Percentiles rank a stretch among this genome's conserved stretches.
These are phyloP conservation scores for Montipora capitata DNA, from an alignment of 92 coral and sea anemone genomes.

Conservation along the genomic window DNA sequence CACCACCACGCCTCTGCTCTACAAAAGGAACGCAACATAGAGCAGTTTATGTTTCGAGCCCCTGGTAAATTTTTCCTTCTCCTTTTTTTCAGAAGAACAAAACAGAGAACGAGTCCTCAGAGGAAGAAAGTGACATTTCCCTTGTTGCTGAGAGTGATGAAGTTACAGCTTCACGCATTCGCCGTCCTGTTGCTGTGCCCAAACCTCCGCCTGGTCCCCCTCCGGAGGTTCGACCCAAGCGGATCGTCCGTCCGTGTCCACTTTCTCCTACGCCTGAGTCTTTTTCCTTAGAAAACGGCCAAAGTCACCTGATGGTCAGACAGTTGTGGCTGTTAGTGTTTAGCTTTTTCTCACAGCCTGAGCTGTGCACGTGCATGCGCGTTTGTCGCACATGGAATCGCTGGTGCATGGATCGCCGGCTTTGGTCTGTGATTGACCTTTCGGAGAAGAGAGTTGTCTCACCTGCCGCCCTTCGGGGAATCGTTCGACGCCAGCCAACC, in stretches of 20 bases:
- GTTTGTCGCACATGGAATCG: conserved; percentile 99
- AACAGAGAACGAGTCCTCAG: conserved; percentile 78
- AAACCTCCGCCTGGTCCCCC: conserved; percentile 91
- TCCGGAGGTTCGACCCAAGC: conserved; percentile 88
- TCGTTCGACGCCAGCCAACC: conserved; percentile 97
- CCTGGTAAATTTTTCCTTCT: not conserved
- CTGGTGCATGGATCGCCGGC: conserved; percentile 93
- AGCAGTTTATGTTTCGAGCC: not conserved
- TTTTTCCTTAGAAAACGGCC: conserved; percentile 72
- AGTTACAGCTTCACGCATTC: conserved; percentile 55
- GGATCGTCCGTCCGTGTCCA: conserved; percentile 95
- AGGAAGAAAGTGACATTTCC: conserved; percentile 78
- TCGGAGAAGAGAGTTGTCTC: conserved; percentile 81
- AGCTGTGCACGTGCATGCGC: conserved; percentile 96
- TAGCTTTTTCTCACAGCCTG: conserved; percentile 75
- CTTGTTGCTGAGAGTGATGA: conserved; percentile 50
- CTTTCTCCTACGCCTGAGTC: conserved; percentile 86
- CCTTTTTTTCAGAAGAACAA: conserved; percentile 45
- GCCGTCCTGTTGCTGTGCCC: conserved; percentile 64
- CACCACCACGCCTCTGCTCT: no score
- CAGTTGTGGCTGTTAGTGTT: conserved; percentile 89
- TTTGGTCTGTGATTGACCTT: conserved; percentile 90
- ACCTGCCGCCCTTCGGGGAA: conserved; percentile 86
- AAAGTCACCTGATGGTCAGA: conserved; percentile 82
- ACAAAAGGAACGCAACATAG: no score